phyloP scores from a whole-genome alignment of 2,888 invertebrate species.

The Drosophila acutilabella region DNA sequence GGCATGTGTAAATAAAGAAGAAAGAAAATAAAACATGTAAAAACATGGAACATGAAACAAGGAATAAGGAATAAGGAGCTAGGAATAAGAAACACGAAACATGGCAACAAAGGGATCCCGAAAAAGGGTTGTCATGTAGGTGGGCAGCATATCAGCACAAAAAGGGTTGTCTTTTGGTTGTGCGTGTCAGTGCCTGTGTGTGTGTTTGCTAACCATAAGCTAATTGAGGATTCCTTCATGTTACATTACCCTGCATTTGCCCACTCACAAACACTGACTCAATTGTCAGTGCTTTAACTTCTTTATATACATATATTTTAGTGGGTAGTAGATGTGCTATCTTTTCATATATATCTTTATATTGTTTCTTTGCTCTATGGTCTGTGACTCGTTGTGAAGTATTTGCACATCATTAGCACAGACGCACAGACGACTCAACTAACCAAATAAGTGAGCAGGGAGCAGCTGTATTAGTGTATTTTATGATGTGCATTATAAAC shows the following conservation, averaged over 20 bases:
- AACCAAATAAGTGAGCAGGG: constrained; percentile 36
- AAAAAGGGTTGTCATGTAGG: constrained; percentile 12
- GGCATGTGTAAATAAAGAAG: constrained; percentile 67
- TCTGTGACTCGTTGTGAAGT: constrained; percentile 30
- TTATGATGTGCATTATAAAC: constrained; percentile 31
- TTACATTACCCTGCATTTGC: constrained; percentile 15
- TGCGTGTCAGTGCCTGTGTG: background rate
- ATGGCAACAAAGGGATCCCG: constrained; percentile 12
- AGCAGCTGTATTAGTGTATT: constrained; percentile 30
- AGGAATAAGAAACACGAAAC: constrained; percentile 2
- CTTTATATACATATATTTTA: constrained; percentile 1
- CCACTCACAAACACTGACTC: constrained; percentile 34
- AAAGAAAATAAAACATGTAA: constrained; percentile 37
- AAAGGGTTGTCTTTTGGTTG: constrained; percentile 33
- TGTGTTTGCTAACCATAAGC: constrained; percentile 44
- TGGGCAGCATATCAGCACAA: constrained; percentile 26
- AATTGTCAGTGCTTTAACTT: constrained; percentile 42
- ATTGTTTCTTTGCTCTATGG: constrained; percentile 35
- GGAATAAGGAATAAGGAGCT: constrained; percentile 19
- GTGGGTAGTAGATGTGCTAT: constrained; percentile 13
- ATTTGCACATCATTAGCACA: constrained; percentile 73
- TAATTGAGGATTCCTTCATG: constrained; percentile 64
- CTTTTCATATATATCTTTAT: constrained; percentile 2
- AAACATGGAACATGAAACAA: constrained; percentile 36
- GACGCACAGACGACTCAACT: constrained; percentile 35